These are phyloP conservation scores for Bambusicola thoracicus DNA, from an alignment of 2,113 vertebrate genomes.

Conservation along the genomic window DNA sequence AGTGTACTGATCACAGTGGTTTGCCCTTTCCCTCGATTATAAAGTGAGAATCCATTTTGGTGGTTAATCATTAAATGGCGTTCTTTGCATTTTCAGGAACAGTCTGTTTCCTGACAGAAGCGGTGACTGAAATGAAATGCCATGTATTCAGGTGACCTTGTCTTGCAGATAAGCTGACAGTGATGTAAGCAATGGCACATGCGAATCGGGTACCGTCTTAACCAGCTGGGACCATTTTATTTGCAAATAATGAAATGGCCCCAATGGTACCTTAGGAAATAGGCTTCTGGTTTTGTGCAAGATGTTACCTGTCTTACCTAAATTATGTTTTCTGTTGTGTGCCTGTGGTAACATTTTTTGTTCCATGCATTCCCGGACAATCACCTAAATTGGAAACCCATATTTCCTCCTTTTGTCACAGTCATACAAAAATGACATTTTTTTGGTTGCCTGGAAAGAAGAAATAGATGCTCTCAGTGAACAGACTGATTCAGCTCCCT, in stretches of 20 bases:
- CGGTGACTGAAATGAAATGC: not conserved
- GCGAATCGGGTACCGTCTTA: not conserved
- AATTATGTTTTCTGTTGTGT: not conserved
- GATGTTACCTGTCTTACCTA: not conserved
- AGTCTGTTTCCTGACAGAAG: not conserved
- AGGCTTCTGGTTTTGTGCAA: not conserved
- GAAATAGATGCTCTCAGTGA: not conserved
- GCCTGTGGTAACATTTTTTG: not conserved
- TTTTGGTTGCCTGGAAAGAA: not conserved
- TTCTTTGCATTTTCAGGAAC: slow-evolving; percentile 34
- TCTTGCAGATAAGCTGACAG: not conserved
- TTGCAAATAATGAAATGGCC: not conserved
- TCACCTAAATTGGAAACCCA: not conserved
- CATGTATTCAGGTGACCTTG: not conserved
- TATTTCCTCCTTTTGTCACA: not conserved
- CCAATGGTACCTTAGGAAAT: not conserved
- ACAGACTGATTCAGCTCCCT: not conserved
- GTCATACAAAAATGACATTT: not conserved
- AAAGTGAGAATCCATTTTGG: slow-evolving; percentile 17
- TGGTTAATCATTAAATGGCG: slow-evolving; percentile 59
- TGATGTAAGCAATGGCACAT: not conserved
- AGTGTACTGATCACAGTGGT: not conserved
- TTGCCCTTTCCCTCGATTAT: not conserved
- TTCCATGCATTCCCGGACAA: not conserved
- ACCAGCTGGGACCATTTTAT: not conserved